A percentile compares a stretch with the other conserved stretches of the same genome.
These are phyloP conservation scores for Pteropus rufus DNA, from an alignment of 2,797 vertebrate species.

Conservation along the genomic window DNA sequence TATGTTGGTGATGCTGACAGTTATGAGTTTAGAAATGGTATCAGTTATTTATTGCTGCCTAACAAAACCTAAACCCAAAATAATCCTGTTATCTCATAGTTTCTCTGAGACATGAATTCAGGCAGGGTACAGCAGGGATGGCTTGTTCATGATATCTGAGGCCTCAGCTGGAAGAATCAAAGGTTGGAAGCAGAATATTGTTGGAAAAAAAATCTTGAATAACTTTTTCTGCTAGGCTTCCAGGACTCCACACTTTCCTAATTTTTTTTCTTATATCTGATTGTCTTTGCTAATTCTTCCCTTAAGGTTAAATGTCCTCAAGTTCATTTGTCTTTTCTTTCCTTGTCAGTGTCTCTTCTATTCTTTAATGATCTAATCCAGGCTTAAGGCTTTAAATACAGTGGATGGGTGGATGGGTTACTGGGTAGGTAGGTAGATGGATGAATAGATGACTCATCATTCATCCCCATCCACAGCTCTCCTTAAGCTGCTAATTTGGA, in stretches of 20 bases:
- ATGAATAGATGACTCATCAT: neutral
- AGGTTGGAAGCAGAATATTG: neutral
- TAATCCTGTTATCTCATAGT: neutral
- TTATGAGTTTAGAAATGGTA: neutral
- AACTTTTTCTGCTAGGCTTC: neutral
- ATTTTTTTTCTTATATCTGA: neutral
- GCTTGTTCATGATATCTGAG: neutral
- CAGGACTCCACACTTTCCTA: neutral
- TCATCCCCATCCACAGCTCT: neutral
- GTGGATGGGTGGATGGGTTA: neutral
- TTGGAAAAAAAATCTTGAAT: neutral
- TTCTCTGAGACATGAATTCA: neutral
- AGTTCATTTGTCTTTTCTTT: slow-evolving; percentile 19
- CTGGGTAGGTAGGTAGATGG: neutral
- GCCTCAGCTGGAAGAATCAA: neutral
- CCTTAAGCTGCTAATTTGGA: neutral
- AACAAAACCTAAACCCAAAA: neutral
- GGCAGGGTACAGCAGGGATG: neutral
- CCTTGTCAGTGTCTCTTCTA: neutral
- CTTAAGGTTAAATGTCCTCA: neutral
- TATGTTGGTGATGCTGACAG: neutral
- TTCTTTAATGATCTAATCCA: neutral
- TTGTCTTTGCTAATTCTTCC: neutral
- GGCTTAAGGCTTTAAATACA: neutral
- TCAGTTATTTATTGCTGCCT: neutral